A percentile compares a stretch with the other conserved stretches of the same genome.
Conservation (phyloP, 2,113 vertebrate genomes). For the Perca fluviatilis region DNA sequence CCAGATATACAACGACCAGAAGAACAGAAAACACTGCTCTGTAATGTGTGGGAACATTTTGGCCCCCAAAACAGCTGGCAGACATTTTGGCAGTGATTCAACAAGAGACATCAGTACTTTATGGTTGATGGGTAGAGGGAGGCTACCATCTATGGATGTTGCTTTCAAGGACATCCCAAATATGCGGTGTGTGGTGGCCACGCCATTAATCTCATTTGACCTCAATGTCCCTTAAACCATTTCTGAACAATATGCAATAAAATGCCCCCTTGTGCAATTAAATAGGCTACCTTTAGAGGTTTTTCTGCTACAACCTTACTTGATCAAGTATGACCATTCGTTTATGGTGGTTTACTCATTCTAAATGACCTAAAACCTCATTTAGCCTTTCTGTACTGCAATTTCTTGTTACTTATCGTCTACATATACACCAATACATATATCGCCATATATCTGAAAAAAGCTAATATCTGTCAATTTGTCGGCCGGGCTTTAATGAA, state of each 20-base stretch:
- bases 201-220: slow-evolving; percentile 21
- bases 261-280: neutral
- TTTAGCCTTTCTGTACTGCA: neutral
- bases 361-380: neutral
- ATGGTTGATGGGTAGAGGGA: slow-evolving; percentile 24
- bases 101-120: slow-evolving; percentile 3
- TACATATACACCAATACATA: neutral
- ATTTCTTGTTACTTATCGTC: neutral
- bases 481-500: neutral
- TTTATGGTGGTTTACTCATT: neutral
- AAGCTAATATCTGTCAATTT: neutral
- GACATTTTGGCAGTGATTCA: slow-evolving; percentile 40
- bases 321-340: neutral
- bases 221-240: slow-evolving; percentile 4
- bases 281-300: neutral
- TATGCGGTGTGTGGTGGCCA: neutral
- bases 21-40: neutral
- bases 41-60: slow-evolving; percentile 18
- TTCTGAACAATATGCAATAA: neutral
- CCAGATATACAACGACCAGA: neutral
- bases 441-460: neutral
- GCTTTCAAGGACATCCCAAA: slow-evolving; percentile 31
- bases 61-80: slow-evolving; percentile 6
- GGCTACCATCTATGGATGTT: neutral
- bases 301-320: neutral